Evolutionary conservation across 2,888 invertebrate species (phyloP), one percentile per base, ranked within the genome.

Genomic region (Diarsia rubi): DNA sequence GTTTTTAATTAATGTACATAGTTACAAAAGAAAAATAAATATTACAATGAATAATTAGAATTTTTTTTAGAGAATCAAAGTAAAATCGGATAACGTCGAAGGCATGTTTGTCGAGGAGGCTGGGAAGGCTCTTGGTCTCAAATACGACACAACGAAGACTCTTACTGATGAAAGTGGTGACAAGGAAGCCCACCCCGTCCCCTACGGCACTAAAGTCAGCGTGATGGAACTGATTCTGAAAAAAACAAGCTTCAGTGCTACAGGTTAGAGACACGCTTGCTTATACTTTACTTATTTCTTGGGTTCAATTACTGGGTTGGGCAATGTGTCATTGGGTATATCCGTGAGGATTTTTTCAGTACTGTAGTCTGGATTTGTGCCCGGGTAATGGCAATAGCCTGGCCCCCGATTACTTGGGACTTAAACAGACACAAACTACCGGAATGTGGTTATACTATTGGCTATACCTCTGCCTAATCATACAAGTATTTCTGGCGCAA

Each of bases 111-210:
- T 90, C 0, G 88, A 90, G 1, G 87, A 91, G 8, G 83, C 87
- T 0, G 86, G 83, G 0, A 74, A 88, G 19, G 81, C 90, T 2
- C 88, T 94, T 0, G 93, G 93, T 0, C 88, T 94, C 0, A 81
- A 81, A 0, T 95, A 94, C 78, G 91, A 95, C 54, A 92, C 94
- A 0, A 92, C 87, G 89, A 91, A 87, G 75, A 92, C 94, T 0
- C 87, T 95, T 45, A 94, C 94, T 0, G 91, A 93, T 0, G 84
- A 89, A 0, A 86, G 86, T 0, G 75, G 80, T 0, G 47, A 64
- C 0, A 76, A 49, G 19, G 57, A 67, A 44, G 57, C 24, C 14
- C 65, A 8, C 37, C 6, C 27, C 12, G 27, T n/a, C 12, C 24
- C 63, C 21, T 62, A 63, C 21, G 16, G 47, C 4, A 12, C 67